Percentiles rank a stretch among this genome's conserved stretches.
These are phyloP conservation scores for Alitta virens DNA, from an alignment of 2,888 invertebrate species.

Conservation along the genomic window DNA sequence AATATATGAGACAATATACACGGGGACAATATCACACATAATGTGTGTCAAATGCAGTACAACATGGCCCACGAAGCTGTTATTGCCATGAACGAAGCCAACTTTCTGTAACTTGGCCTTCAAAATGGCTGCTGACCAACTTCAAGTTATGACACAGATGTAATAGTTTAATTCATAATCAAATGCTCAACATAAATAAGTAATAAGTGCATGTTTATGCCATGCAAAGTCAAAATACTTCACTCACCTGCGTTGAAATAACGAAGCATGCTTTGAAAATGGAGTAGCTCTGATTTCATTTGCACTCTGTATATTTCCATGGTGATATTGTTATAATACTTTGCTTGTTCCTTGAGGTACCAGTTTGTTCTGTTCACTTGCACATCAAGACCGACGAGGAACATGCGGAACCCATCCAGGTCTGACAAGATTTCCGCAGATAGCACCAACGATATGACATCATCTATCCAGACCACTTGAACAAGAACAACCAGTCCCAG, in stretches of 20 bases:
- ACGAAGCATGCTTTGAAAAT: conserved; percentile 16
- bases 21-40: too few species aligned
- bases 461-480: conserved; percentile 1
- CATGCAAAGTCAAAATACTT: too few species aligned
- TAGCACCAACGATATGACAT: conserved; percentile 4
- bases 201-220: too few species aligned
- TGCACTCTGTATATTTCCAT: conserved; percentile 26
- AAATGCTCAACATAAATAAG: too few species aligned
- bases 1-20: too few species aligned
- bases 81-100: too few species aligned
- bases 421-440: conserved; percentile 15
- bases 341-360: conserved; percentile 35
- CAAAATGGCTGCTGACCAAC: too few species aligned
- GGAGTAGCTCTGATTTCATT: conserved; percentile 16
- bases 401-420: conserved; percentile 21
- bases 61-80: too few species aligned
- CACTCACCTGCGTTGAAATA: conserved; percentile 17
- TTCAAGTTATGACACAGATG: too few species aligned
- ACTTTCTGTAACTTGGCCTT: too few species aligned
- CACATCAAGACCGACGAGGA: conserved; percentile 25
- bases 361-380: conserved; percentile 35
- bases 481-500: conserved; percentile 2
- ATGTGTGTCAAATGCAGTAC: too few species aligned
- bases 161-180: too few species aligned
- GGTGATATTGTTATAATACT: conserved; percentile 35